Evolutionary conservation across 2,888 invertebrate genomes (phyloP), one percentile per base, ranked within the genome.

Genomic region (Bhutanitis thaidina): DNA sequence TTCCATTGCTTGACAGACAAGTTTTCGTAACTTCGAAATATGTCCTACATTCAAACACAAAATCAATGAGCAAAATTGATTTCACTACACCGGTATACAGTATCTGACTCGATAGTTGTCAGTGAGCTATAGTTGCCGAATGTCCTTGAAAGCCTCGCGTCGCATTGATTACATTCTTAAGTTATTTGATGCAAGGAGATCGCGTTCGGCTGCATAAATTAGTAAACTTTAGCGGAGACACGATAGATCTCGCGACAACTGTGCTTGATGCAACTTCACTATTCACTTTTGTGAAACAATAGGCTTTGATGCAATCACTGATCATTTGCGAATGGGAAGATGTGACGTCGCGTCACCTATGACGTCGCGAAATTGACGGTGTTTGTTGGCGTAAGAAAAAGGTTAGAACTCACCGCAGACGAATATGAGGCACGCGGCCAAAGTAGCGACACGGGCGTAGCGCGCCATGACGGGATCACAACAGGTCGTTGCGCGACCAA

Each of bases 401-500:
- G 79, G 83, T 82, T 86, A 84, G 82, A 85, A 90, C 90, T 90
- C 88, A 90, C 90, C 90, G 90, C 83, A 83, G 80, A 82, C 85
- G 80, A 87, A 79, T 67, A 89, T 84, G 80, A 89, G 87, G 77
- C 89, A 90, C 86, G 86, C 88, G 87, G 85, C 86, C 81, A 90
- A 80, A 82, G 87, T 79, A 85, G 88, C 80, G 87, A 90, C 86
- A 88, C 87, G 86, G 82, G 86, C 90, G 90, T 83, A 83, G 83
- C 87, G 90, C 90, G 89, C 89, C 90, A 90, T 90, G 89, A 81
- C 89, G 87, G 89, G 87, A 87, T 89, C 90, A 89, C 90, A 90
- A 90, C 90, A 90, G 90, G 90, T 89, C 89, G 88, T 71, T 80
- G 86, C 82, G 88, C 87, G 84, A 80, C 81, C 75, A 83, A 75